These are phyloP conservation scores for Holocentrus rufus DNA, from an alignment of 2,797 vertebrate species.

Conservation along the genomic window DNA sequence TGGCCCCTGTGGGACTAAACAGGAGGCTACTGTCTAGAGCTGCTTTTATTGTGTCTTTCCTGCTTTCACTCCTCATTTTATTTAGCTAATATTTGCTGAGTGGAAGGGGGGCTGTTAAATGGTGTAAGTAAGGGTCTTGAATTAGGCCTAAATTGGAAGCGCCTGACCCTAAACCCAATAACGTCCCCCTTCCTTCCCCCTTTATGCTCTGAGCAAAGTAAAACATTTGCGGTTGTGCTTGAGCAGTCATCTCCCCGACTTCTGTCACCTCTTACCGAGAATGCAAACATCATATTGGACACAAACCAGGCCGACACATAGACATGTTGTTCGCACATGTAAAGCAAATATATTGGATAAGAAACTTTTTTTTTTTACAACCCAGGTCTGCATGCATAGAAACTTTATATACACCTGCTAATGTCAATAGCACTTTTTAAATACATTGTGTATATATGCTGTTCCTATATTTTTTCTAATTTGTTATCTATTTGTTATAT, in stretches of 20 bases:
- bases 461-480: too few relatives aligned
- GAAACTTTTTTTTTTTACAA: too few relatives aligned
- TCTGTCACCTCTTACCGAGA: constrained; percentile 6
- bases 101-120: constrained; percentile 54
- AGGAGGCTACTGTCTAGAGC: constrained; percentile 70
- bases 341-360: too few relatives aligned
- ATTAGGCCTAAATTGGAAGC: constrained; percentile 38
- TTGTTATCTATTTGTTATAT: too few relatives aligned
- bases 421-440: too few relatives aligned
- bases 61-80: constrained; percentile 78
- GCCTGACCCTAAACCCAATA: background rate
- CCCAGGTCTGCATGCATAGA: too few relatives aligned
- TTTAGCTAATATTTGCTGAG: constrained; percentile 68
- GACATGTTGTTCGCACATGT: background rate
- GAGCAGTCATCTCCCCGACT: background rate
- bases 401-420: too few relatives aligned
- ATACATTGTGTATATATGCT: too few relatives aligned
- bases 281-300: background rate
- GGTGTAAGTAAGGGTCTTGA: constrained; percentile 43
- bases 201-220: background rate
- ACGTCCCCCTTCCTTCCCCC: too few relatives aligned
- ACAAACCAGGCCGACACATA: background rate
- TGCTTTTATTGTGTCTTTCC: constrained; percentile 78
- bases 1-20: constrained; percentile 76
- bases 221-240: background rate